Conservation (phyloP, 2,888 invertebrate species). For the Chaitophorus viminalis region DNA sequence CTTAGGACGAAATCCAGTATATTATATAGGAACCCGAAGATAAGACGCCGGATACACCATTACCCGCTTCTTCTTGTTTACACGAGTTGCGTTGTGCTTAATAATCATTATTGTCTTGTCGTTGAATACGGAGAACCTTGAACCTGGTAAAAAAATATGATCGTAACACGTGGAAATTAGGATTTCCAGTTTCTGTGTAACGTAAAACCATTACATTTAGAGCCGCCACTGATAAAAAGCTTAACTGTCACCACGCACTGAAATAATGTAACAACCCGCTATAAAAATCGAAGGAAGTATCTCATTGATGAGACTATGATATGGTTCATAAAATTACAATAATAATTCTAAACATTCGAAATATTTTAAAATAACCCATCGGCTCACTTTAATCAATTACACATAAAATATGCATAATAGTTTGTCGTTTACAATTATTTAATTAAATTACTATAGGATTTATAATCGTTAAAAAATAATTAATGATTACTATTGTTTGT, state of each 20-base stretch:
- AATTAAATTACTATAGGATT: no score
- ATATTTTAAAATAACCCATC: no score
- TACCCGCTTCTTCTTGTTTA: slow-evolving; percentile 41
- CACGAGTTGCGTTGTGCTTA: slow-evolving; percentile 32
- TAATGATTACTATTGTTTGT: no score
- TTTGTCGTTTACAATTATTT: no score
- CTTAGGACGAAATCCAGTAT: slow-evolving; percentile 24
- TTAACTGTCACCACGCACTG: background rate
- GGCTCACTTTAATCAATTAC: no score
- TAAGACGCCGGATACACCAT: slow-evolving; percentile 56
- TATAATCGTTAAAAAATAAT: no score
- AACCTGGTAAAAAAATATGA: slow-evolving; percentile 3
- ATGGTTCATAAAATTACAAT: no score
- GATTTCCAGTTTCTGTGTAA: slow-evolving; percentile 39
- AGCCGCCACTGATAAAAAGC: background rate
- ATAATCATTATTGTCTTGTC: slow-evolving; percentile 45
- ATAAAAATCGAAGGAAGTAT: no score
- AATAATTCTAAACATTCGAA: no score
- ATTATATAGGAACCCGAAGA: slow-evolving; percentile 32
- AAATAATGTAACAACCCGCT: background rate
- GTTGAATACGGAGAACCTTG: background rate
- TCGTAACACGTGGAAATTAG: slow-evolving; percentile 24
- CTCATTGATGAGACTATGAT: no score
- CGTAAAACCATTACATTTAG: background rate
- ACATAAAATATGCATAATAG: no score